Base-by-base conservation (phyloP, 2,888 invertebrate genomes). In the Thera obeliscata region DNA sequence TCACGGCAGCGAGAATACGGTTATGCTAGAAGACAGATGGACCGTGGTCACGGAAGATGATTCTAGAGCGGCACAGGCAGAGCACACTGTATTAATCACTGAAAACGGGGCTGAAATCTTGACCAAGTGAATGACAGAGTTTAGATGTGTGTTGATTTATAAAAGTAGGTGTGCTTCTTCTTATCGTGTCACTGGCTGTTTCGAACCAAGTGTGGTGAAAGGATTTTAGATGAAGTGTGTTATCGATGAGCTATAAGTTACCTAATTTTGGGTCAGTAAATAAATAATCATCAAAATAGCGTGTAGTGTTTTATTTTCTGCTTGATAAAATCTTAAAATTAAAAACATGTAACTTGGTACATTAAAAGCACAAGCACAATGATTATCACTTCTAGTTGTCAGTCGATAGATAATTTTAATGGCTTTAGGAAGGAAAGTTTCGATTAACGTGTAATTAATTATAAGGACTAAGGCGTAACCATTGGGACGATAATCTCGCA, bases 71-170 rank as follows among this genome's bases (percentile, higher is more conserved):
- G 98, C 98, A 0, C 99, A 99, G 88, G 96, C 95, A 76, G 99
- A 99, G 88, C 98, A 99, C 84, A 99, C 99, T 0, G 94, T 99
- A 63, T 93, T 98, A 0, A 96, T 99, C 46, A 98, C 98, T 1
- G 94, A 96, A 3, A 78, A 91, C 70, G 98, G 98, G 0, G 95
- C 91, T 41, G 97, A 98, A 81, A 95, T 98, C 71, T 93, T 99
- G 12, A 99, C 98, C 3, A 77, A 80, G 78, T 77, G 69, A 75
- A 56, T 56, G n/a, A 46, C 36, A 12, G n/a, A 46, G n/a, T 38
- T 50, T 52, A 7, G 8, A 9, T 9, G 9, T 46, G 9, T 9
- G 2, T 43, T 6, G 1, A 46, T 9, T 7, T 41, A 46, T 46
- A 2, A 46, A 46, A 9, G 43, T 46, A 46, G 43, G 41, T 41